Conservation (phyloP, 2,888 invertebrate species). For the Imbricaverruca yamaguchii region DNA sequence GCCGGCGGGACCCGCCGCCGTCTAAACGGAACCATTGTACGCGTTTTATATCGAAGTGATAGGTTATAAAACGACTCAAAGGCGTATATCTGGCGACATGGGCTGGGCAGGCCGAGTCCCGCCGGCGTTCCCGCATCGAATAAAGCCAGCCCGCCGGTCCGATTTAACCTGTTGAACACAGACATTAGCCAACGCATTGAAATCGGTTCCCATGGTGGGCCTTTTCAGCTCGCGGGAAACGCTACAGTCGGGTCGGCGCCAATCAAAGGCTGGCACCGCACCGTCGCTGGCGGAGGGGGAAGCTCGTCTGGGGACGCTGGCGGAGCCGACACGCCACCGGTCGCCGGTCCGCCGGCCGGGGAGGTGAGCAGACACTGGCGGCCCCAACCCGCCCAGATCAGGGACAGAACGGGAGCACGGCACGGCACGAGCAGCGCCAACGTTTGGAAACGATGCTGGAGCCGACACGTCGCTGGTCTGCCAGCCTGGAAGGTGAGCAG, state of each 20-base stretch:
- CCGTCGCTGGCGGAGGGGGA: neutral
- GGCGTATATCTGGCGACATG: neutral
- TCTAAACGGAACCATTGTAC: neutral
- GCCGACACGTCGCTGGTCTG: neutral
- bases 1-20: neutral
- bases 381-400: too few relatives aligned
- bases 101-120: neutral
- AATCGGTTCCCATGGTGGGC: conserved; percentile 9
- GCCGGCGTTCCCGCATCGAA: neutral
- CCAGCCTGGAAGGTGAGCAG: too few relatives aligned
- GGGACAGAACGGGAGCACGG: too few relatives aligned
- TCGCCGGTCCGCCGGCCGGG: neutral
- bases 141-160: neutral
- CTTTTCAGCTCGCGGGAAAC: neutral
- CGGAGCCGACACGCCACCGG: neutral
- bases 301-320: neutral
- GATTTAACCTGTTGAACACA: conserved; percentile 16
- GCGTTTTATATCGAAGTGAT: conserved; percentile 19
- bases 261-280: neutral
- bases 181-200: conserved; percentile 17
- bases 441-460: too few relatives aligned
- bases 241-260: neutral
- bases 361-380: too few relatives aligned
- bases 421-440: too few relatives aligned
- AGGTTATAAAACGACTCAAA: conserved; percentile 13